phyloP scores from a whole-genome alignment of 2,888 invertebrate species.

The Ophion costatus region DNA sequence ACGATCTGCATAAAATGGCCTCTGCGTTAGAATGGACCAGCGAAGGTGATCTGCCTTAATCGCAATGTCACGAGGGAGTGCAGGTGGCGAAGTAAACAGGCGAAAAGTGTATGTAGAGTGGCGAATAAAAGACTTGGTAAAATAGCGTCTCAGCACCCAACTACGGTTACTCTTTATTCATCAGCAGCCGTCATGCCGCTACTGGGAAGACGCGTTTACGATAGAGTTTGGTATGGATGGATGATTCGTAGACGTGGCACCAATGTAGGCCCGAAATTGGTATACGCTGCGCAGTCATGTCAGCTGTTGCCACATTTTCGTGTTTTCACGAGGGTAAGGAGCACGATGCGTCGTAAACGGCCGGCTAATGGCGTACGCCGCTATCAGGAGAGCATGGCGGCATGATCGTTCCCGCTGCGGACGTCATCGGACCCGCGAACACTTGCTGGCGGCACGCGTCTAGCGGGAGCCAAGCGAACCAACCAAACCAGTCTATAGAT shows the following conservation, averaged over 20 bases:
- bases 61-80: no score
- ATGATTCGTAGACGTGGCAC: neutral
- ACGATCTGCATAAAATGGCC: no score
- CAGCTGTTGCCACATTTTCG: slow-evolving; percentile 74
- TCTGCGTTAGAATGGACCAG: no score
- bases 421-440: neutral
- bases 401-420: neutral
- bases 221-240: neutral
- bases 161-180: no score
- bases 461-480: slow-evolving; percentile 1
- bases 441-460: neutral
- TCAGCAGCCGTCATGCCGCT: no score
- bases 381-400: slow-evolving; percentile 73
- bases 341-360: slow-evolving; percentile 77
- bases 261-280: slow-evolving; percentile 1
- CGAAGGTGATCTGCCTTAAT: no score
- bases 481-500: neutral
- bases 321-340: slow-evolving; percentile 16
- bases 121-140: no score
- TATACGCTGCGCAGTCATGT: neutral
- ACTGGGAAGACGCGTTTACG: no score
- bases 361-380: slow-evolving; percentile 77
- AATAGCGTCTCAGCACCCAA: no score
- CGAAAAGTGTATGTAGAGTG: no score
- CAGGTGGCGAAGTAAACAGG: no score